Conservation (phyloP, 1,140 invertebrate genomes). For the Penaeus indicus region DNA sequence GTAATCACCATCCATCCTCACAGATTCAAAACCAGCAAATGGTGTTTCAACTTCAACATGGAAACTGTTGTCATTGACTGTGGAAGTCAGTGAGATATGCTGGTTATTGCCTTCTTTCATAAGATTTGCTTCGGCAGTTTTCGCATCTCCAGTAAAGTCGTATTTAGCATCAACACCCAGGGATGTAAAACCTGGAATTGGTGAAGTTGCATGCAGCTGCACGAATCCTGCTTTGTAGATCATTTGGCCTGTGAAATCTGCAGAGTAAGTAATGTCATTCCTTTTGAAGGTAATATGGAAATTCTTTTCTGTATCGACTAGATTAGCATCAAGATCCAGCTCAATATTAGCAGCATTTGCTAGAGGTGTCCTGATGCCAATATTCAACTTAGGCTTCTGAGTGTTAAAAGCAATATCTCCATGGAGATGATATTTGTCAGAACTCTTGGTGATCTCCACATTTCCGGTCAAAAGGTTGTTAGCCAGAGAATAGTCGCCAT, state of each 20-base stretch:
- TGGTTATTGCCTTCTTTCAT: constrained; percentile 31
- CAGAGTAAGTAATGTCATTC: constrained; percentile 34
- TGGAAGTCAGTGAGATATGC: constrained; percentile 29
- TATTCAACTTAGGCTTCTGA: constrained; percentile 31
- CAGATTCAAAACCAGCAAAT: constrained; percentile 36
- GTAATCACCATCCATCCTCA: constrained; percentile 42
- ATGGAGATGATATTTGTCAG: constrained; percentile 33
- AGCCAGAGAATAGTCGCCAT: constrained; percentile 10
- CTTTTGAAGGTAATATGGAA: not conserved
- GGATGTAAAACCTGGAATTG: constrained; percentile 28
- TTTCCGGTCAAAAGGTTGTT: constrained; percentile 5
- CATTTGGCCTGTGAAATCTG: constrained; percentile 21
- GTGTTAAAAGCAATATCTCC: constrained; percentile 19
- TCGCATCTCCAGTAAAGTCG: constrained; percentile 44
- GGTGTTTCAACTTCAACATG: constrained; percentile 33
- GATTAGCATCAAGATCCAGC: constrained; percentile 10
- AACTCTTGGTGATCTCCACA: not conserved
- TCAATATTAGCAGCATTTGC: constrained; percentile 26
- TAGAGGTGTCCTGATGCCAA: constrained; percentile 41
- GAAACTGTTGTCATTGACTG: constrained; percentile 30
- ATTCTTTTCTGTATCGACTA: constrained; percentile 5
- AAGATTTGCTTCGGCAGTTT: constrained; percentile 24
- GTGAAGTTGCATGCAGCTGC: not conserved
- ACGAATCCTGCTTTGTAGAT: constrained; percentile 32
- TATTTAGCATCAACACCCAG: constrained; percentile 32